Evolutionary conservation across 1,140 invertebrate species (phyloP), one percentile per base, ranked within the genome.

Genomic region (Vanessa atalanta): DNA sequence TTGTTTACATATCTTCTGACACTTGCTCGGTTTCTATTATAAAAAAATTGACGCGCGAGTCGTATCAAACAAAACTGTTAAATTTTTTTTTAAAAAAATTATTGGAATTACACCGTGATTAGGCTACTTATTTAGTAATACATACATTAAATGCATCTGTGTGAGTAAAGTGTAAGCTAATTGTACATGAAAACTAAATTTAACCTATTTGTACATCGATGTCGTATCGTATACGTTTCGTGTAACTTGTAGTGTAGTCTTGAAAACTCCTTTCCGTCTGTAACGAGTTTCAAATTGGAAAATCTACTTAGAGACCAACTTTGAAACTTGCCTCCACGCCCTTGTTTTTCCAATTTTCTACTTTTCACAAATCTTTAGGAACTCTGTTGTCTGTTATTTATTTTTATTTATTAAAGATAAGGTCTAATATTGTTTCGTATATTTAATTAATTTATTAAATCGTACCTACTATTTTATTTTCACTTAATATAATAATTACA

Each of bases 261-360:
- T 51, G 53, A 66, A 70, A 75, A 66, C 70, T 63, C 68, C 68
- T 71, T 63, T 70, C 70, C 65, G 65, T 7, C 76, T 77, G 83
- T 84, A 88, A 89, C 84, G 88, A 89, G 86, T 87, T 89, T 87
- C 83, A 88, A 88, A 89, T 89, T 88, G 88, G 86, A 89, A 88
- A 88, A 88, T 87, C 84, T 87, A 88, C 84, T 87, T 84, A 80
- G 80, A 78, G 75, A 76, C 73, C 65, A 85, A 86, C 73, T 86
- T 86, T 65, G 78, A 63, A 77, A 76, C 66, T 79, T 57, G 65
- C 73, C 55, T 70, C 64, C 47, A 64, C 72, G 61, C 64, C 57
- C 74, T 78, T 83, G 76, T 84, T 81, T 79, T 82, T 76, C 73
- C 82, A 81, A 84, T 83, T 81, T 83, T 83, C 78, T 72, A 65